Percentiles rank a stretch among this genome's conserved stretches.
phyloP scores from a whole-genome alignment of 2,113 vertebrate species.

The Gallinago media region DNA sequence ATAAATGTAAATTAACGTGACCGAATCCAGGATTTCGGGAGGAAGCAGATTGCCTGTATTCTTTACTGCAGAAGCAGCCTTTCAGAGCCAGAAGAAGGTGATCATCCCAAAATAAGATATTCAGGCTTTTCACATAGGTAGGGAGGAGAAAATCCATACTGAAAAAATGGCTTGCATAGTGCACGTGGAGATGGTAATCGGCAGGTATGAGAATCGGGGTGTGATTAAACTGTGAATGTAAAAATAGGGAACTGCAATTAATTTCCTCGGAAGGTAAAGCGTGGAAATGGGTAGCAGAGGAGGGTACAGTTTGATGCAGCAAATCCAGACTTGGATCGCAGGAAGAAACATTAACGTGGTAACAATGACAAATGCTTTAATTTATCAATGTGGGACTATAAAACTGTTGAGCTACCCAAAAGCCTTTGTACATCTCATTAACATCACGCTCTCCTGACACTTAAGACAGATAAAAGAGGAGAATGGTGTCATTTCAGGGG shows the following conservation, averaged over 20 bases:
- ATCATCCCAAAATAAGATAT: neutral
- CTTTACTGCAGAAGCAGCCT: neutral
- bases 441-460: neutral
- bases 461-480: constrained; percentile 19
- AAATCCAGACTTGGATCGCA: constrained; percentile 34
- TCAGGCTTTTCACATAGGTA: neutral
- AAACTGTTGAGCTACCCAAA: constrained; percentile 31
- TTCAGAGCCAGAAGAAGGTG: neutral
- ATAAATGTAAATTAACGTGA: constrained; percentile 38
- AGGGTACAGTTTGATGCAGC: neutral
- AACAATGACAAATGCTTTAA: constrained; percentile 47
- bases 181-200: neutral
- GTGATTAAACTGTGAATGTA: neutral
- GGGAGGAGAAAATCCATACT: neutral
- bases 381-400: constrained; percentile 43
- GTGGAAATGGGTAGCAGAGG: neutral
- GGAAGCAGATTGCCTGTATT: neutral
- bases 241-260: neutral
- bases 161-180: neutral
- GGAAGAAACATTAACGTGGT: constrained; percentile 18
- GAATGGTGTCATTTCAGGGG: constrained; percentile 7
- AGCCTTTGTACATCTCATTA: constrained; percentile 55
- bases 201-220: neutral
- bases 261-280: neutral
- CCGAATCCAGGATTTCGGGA: neutral